Conservation (phyloP, 1,140 invertebrate species). For the Hyles euphorbiae region DNA sequence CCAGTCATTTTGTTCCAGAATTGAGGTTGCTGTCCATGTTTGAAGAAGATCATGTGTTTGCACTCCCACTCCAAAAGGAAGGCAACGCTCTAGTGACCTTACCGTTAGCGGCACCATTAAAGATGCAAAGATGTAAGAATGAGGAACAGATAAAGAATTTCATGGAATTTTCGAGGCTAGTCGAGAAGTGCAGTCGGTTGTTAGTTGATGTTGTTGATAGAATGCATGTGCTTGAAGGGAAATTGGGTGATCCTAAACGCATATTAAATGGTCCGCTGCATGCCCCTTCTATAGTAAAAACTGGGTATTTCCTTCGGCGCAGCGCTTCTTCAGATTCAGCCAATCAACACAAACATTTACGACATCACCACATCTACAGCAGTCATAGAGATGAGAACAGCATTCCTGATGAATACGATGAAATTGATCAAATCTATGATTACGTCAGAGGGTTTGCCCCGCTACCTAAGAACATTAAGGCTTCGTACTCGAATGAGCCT, state of each 20-base stretch:
- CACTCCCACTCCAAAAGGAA: conserved; percentile 88
- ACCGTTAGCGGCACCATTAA: conserved; percentile 89
- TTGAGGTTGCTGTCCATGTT: conserved; percentile 89
- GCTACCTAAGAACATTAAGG: conserved; percentile 87
- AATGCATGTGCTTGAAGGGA: conserved; percentile 86
- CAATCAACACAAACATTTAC: conserved; percentile 74
- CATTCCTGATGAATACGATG: conserved; percentile 91
- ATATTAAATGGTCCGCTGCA: conserved; percentile 70
- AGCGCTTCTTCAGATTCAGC: conserved; percentile 85
- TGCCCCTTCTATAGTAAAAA: conserved; percentile 73
- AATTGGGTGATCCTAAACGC: conserved; percentile 81
- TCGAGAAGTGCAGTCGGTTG: conserved; percentile 86
- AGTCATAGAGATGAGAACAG: conserved; percentile 71
- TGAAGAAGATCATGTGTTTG: conserved; percentile 90
- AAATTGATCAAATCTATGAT: conserved; percentile 97
- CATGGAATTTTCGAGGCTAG: conserved; percentile 87
- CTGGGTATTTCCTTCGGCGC: conserved; percentile 80
- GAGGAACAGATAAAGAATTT: conserved; percentile 86
- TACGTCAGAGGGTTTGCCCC: conserved; percentile 95
- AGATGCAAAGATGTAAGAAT: conserved; percentile 89
- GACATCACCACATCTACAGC: conserved; percentile 71
- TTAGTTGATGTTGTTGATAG: conserved; percentile 90
- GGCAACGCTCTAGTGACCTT: conserved; percentile 85
- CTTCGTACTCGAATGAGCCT: conserved; percentile 78
- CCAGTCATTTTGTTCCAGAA: conserved; percentile 88